Conservation (phyloP, 2,797 vertebrate species). For the Urosaurus nigricauda region DNA sequence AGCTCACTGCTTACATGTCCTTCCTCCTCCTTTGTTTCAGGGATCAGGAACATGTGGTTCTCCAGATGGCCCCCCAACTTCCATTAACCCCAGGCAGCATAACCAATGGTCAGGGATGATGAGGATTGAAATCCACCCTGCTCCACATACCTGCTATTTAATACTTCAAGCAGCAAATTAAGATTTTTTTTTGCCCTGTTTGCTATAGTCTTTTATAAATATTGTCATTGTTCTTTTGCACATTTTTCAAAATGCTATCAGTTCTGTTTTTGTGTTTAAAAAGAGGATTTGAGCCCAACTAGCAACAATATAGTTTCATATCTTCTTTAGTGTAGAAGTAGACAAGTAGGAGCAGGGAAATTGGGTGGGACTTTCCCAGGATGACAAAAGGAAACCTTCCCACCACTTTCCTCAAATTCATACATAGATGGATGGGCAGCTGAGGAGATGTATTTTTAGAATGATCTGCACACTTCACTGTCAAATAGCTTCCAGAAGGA, state of each 20-base stretch:
- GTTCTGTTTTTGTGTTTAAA: neutral
- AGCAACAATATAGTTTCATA: neutral
- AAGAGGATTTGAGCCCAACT: neutral
- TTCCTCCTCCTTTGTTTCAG: too few relatives aligned
- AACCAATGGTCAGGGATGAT: too few relatives aligned
- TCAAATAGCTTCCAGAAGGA: neutral
- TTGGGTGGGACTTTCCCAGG: slow-evolving; percentile 69
- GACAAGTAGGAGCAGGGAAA: slow-evolving; percentile 51
- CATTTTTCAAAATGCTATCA: neutral
- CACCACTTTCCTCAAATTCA: slow-evolving; percentile 20
- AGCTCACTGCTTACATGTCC: too few relatives aligned
- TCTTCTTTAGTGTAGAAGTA: neutral
- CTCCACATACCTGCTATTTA: neutral
- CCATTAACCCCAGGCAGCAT: too few relatives aligned
- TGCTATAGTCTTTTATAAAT: neutral
- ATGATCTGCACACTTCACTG: neutral
- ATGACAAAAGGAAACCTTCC: slow-evolving; percentile 66
- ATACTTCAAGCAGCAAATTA: neutral
- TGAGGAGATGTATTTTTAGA: slow-evolving; percentile 22
- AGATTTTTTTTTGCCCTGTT: neutral
- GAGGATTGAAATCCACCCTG: neutral
- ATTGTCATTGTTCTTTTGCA: neutral
- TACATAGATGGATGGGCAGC: slow-evolving; percentile 9
- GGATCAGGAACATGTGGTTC: too few relatives aligned
- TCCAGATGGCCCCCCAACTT: too few relatives aligned